Conservation (phyloP, 2,113 vertebrate species). For the Vulpes ferrilata region DNA sequence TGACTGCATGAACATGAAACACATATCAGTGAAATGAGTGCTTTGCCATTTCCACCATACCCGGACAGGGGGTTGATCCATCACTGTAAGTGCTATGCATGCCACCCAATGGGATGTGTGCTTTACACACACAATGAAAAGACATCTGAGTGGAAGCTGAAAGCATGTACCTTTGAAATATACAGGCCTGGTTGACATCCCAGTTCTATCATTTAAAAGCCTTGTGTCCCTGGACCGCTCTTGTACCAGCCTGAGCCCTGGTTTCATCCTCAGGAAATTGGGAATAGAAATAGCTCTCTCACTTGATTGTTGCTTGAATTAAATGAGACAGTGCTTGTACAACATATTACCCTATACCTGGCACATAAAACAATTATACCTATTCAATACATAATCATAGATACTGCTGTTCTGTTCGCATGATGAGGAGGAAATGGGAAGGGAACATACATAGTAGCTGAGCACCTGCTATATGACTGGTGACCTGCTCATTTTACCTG, state of each 20-base stretch:
- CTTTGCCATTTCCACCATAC: fast-evolving
- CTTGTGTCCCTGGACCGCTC: not conserved
- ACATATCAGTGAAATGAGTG: fast-evolving
- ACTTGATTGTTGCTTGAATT: not conserved
- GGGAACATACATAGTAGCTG: fast-evolving
- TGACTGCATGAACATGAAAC: fast-evolving
- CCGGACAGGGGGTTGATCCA: fast-evolving
- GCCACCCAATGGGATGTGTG: fast-evolving
- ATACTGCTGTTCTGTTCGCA: not conserved
- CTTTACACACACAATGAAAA: not conserved
- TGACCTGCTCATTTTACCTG: not conserved
- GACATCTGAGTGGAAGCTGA: no score
- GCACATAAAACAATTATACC: not conserved
- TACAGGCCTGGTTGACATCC: not conserved
- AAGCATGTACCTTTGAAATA: not conserved
- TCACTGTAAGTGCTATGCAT: fast-evolving
- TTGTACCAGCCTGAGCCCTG: not conserved
- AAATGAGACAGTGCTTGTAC: not conserved
- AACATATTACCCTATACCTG: not conserved
- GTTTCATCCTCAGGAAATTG: not conserved
- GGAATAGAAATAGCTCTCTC: not conserved
- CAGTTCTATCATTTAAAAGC: not conserved
- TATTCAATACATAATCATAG: not conserved
- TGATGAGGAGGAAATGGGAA: not conserved
- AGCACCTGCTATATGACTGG: not conserved